Conservation (phyloP, 2,113 vertebrate genomes). For the Candoia aspera region DNA sequence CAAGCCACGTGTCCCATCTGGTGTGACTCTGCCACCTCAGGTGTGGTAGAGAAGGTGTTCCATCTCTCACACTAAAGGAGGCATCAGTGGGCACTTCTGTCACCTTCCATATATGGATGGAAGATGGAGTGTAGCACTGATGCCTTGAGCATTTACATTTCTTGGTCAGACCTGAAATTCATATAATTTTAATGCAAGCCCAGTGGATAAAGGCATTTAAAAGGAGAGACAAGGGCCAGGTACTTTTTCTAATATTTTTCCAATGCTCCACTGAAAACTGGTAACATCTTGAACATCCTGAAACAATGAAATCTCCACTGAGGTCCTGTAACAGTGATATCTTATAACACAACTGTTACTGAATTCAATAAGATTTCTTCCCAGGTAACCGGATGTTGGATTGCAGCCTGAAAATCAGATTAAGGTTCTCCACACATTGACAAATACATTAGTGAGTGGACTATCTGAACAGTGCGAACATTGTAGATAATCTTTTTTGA, state of each 20-base stretch:
- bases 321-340: not conserved
- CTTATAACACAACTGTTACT: not conserved
- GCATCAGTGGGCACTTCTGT: not conserved
- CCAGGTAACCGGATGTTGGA: not conserved
- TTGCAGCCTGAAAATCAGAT: not conserved
- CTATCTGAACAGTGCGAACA: not conserved
- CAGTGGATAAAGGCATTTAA: slow-evolving; percentile 18
- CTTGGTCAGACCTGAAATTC: not conserved
- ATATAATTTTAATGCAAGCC: not conserved
- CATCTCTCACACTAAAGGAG: not conserved
- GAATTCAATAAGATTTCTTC: not conserved
- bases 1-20: not conserved
- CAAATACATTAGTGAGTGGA: not conserved
- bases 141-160: not conserved
- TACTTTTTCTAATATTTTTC: not conserved
- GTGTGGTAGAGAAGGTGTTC: not conserved
- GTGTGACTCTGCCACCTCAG: not conserved
- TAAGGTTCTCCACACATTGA: not conserved
- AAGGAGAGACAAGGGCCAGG: not conserved
- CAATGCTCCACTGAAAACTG: not conserved
- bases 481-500: not conserved
- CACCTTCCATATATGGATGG: not conserved
- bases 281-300: not conserved
- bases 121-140: not conserved
- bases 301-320: not conserved